phyloP scores from a whole-genome alignment of 1,140 invertebrate genomes.

The Caerostris darwini region DNA sequence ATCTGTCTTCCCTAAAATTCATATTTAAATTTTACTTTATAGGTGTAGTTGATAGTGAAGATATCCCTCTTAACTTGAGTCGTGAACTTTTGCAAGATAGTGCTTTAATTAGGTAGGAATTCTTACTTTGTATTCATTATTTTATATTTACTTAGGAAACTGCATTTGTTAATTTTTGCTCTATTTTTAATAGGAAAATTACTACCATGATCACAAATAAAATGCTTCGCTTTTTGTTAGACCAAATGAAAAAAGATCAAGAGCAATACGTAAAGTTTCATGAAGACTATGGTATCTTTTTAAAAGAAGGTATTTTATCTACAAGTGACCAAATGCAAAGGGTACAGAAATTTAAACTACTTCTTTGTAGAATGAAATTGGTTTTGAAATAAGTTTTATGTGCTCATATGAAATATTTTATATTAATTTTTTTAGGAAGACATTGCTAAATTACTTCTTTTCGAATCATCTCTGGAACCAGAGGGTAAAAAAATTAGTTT shows the following conservation, averaged over 20 bases:
- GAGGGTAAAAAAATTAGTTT: slow-evolving; percentile 90
- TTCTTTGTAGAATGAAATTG: background rate
- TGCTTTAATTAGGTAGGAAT: slow-evolving; percentile 90
- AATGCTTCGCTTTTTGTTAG: slow-evolving; percentile 92
- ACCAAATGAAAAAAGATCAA: slow-evolving; percentile 91
- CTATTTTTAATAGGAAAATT: slow-evolving; percentile 87
- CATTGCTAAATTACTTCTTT: slow-evolving; percentile 93
- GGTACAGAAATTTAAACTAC: slow-evolving; percentile 83
- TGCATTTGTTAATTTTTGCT: background rate
- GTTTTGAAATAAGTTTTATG: background rate
- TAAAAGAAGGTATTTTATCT: slow-evolving; percentile 97
- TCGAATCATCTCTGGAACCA: slow-evolving; percentile 92
- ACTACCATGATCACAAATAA: slow-evolving; percentile 91
- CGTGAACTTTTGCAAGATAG: slow-evolving; percentile 97
- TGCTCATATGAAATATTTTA: background rate
- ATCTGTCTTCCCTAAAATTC: background rate
- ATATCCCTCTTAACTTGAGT: slow-evolving; percentile 98
- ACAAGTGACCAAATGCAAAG: slow-evolving; percentile 90
- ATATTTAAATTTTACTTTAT: slow-evolving; percentile 77
- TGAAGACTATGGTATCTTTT: slow-evolving; percentile 94
- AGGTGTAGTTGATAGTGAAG: slow-evolving; percentile 98
- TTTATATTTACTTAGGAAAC: background rate
- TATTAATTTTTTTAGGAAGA: slow-evolving; percentile 87
- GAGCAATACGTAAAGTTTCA: slow-evolving; percentile 94
- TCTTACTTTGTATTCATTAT: background rate